Evolutionary conservation across 2,888 invertebrate genomes (phyloP).

Genomic region (Catotricha subobsoleta): DNA sequence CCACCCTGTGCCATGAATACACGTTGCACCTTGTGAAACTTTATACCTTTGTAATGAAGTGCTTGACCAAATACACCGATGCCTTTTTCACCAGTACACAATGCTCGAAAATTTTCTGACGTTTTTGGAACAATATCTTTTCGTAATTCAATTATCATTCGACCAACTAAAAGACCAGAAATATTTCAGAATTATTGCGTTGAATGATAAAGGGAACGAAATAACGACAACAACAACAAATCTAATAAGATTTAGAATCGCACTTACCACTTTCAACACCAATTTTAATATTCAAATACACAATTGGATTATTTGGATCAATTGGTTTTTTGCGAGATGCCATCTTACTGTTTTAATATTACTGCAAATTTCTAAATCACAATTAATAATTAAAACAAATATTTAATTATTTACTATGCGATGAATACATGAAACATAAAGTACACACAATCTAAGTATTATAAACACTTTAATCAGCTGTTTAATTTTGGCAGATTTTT

Average conservation of each 20-base stretch:
- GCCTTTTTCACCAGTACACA: constrained; percentile 86
- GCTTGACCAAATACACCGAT: constrained; percentile 46
- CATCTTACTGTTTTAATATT: too few relatives aligned
- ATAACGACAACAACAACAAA: background rate
- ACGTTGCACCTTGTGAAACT: constrained; percentile 68
- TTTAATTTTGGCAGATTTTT: too few relatives aligned
- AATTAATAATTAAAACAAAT: too few relatives aligned
- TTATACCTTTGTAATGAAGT: constrained; percentile 66
- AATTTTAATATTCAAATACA: constrained; percentile 52
- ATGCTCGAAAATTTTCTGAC: constrained; percentile 75
- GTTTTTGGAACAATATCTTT: constrained; percentile 70
- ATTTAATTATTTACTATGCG: too few relatives aligned
- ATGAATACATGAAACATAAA: too few relatives aligned
- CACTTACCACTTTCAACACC: constrained; percentile 44
- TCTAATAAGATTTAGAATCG: background rate
- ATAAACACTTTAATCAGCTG: too few relatives aligned
- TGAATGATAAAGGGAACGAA: background rate
- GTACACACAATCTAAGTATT: too few relatives aligned
- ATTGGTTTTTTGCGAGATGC: constrained; percentile 15
- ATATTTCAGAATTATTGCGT: background rate
- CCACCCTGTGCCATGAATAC: constrained; percentile 83
- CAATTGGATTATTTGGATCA: constrained; percentile 37
- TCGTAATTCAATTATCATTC: constrained; percentile 72
- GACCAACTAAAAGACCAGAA: constrained; percentile 41
- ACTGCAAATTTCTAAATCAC: too few relatives aligned